These are phyloP conservation scores for Romanogobio albipinnatus DNA, from an alignment of 2,113 vertebrate genomes.

Conservation along the genomic window DNA sequence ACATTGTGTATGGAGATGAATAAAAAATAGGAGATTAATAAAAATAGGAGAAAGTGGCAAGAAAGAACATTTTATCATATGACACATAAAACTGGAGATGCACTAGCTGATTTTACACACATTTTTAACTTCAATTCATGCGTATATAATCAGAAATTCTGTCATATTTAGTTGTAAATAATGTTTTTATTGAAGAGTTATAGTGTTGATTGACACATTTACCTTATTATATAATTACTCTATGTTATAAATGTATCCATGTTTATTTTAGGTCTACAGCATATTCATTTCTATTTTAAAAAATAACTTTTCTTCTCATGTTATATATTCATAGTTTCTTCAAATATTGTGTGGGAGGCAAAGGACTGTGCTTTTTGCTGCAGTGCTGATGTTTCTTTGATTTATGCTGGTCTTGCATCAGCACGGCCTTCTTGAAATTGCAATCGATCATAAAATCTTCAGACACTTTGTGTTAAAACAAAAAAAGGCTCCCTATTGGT, in stretches of 20 bases:
- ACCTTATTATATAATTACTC: not conserved
- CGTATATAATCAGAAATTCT: not conserved
- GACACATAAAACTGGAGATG: not conserved
- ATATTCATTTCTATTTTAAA: not conserved
- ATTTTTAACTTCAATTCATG: not conserved
- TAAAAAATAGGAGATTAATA: not conserved
- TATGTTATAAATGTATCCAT: too few species aligned
- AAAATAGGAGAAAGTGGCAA: not conserved
- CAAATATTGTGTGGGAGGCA: not conserved
- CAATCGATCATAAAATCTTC: not conserved
- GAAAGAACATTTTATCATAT: not conserved
- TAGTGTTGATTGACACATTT: not conserved
- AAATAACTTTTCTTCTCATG: not conserved
- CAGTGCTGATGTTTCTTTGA: slow-evolving; percentile 7
- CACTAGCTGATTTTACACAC: not conserved
- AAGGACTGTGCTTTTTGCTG: not conserved
- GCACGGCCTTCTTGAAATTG: not conserved
- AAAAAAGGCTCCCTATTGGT: not conserved
- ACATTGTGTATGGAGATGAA: slow-evolving; percentile 28
- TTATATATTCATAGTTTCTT: slow-evolving; percentile 15
- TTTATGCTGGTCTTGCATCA: not conserved
- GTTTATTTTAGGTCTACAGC: not conserved
- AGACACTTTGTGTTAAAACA: slow-evolving; percentile 4
- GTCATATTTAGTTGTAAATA: not conserved
- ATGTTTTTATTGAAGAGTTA: not conserved